A percentile compares a stretch with the other conserved stretches of the same genome.
Evolutionary conservation across 2,888 invertebrate species (phyloP).

Genomic region (Ferrisia virgata): DNA sequence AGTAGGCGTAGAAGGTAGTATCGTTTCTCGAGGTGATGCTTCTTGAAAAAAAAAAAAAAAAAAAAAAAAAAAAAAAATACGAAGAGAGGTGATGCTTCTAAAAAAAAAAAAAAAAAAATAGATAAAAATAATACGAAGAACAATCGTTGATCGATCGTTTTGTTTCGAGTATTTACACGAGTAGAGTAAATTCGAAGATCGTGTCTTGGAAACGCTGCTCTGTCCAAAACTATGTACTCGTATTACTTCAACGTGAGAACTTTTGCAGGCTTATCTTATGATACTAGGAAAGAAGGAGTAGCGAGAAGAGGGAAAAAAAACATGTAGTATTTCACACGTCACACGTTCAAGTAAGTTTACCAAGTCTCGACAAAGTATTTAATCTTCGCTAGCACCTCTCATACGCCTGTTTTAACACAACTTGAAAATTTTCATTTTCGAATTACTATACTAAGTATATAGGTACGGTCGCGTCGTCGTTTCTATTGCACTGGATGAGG

Average conservation of each 20-base stretch:
- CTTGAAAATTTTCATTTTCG: too few species aligned
- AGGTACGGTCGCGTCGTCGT: too few species aligned
- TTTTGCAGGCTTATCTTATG: not conserved
- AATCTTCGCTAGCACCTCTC: not conserved
- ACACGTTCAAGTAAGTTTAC: not conserved
- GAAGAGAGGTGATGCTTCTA: slow-evolving; percentile 15
- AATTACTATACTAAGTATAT: too few species aligned
- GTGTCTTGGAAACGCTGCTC: not conserved
- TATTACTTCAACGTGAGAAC: not conserved
- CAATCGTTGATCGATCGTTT: not conserved
- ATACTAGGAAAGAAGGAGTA: not conserved
- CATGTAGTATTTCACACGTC: not conserved
- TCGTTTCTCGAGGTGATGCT: not conserved
- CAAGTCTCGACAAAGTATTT: not conserved
- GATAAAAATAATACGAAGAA: not conserved
- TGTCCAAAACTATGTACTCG: too few species aligned
- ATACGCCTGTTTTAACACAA: too few species aligned
- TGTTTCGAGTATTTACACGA: not conserved
- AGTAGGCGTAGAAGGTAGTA: not conserved
- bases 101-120: not conserved
- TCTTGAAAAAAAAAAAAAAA: not conserved
- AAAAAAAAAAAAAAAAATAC: too few species aligned
- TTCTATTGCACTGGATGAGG: too few species aligned
- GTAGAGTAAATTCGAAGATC: not conserved
- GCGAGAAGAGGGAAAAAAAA: not conserved